Percentiles rank a stretch among this genome's conserved stretches.
These are phyloP conservation scores for Cairina moschata DNA, from an alignment of 2,113 vertebrate species.

Conservation along the genomic window DNA sequence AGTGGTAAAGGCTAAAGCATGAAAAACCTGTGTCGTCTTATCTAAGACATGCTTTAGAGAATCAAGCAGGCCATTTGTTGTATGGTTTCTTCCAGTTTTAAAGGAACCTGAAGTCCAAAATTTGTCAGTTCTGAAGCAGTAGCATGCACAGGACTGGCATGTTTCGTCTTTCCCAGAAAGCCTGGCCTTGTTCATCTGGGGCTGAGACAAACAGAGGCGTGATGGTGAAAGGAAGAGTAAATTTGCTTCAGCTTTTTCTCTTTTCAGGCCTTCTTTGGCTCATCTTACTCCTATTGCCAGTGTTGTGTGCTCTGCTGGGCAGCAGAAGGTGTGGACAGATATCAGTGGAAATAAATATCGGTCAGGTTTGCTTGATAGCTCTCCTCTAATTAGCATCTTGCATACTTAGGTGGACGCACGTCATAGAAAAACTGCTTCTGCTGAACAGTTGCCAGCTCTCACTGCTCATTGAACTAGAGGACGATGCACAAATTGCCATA, in stretches of 20 bases:
- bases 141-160: neutral
- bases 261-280: neutral
- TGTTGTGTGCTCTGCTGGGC: neutral
- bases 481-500: neutral
- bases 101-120: neutral
- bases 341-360: neutral
- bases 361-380: neutral
- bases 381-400: neutral
- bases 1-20: neutral
- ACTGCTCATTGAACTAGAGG: neutral
- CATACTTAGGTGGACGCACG: neutral
- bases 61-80: neutral
- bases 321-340: neutral
- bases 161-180: neutral
- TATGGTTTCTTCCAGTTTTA: neutral
- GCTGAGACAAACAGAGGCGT: neutral
- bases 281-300: neutral
- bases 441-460: neutral
- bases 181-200: rapidly evolving
- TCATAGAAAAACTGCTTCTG: neutral
- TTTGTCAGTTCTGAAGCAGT: neutral
- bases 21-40: neutral
- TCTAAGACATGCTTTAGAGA: neutral
- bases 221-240: neutral
- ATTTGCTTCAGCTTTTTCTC: neutral